Conservation (phyloP, 92 coral and sea anemone species). For the Virgularia gustaviana region DNA sequence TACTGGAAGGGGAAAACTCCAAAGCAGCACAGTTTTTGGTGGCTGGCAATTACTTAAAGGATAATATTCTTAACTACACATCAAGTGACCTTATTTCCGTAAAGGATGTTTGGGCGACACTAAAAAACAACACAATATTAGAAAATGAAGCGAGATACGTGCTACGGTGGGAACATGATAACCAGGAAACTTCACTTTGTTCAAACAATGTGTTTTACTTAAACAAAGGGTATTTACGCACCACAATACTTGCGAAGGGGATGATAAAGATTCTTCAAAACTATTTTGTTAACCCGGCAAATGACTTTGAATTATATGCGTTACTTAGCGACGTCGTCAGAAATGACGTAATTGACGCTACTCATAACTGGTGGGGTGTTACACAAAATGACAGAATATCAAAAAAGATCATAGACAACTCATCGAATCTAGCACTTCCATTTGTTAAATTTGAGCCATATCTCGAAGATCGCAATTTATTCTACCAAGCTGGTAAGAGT, state of each 20-base stretch:
- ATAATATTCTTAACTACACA: background rate
- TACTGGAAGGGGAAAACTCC: too few relatives aligned
- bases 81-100: background rate
- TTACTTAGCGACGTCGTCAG: slow-evolving; percentile 19
- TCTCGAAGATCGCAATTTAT: too few relatives aligned
- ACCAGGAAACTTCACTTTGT: background rate
- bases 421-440: slow-evolving; percentile 37
- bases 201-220: slow-evolving; percentile 2
- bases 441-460: slow-evolving; percentile 43
- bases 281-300: slow-evolving; percentile 44
- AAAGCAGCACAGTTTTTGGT: background rate
- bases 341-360: slow-evolving; percentile 54
- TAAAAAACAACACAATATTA: slow-evolving; percentile 4
- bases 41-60: slow-evolving; percentile 19
- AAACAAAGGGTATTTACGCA: slow-evolving; percentile 18
- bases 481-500: too few relatives aligned
- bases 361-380: slow-evolving; percentile 59
- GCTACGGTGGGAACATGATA: background rate
- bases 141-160: slow-evolving; percentile 9
- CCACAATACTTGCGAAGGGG: background rate
- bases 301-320: slow-evolving; percentile 41
- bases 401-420: slow-evolving; percentile 42
- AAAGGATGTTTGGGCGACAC: background rate
- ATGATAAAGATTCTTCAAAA: slow-evolving; percentile 31
- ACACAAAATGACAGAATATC: background rate